Evolutionary conservation across 2,113 vertebrate genomes (phyloP), one percentile per base, ranked within the genome.

Genomic region (Micronycteris hirsuta): DNA sequence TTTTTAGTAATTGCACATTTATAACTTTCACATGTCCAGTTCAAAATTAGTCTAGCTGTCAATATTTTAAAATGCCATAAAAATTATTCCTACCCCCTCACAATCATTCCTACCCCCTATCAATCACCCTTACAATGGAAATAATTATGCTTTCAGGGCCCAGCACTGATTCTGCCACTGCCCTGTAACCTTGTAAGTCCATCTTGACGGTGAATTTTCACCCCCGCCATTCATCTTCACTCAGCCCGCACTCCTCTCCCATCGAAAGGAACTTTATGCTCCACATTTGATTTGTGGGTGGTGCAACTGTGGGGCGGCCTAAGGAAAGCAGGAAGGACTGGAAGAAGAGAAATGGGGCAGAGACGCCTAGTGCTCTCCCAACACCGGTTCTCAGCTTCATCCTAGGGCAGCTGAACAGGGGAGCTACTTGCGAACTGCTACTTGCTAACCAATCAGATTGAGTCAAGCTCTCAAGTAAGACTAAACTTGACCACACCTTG

Each of bases 1-100:
- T 96, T 97, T 96, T 97, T 97, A 96, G 95, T 89, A 91, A 96
- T 26, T 82, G 56, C n/a, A 89, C 45, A 94, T 74, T 92, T 91
- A 77, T 77, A 91, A 89, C 38, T 65, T 91, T 83, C 70, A 95
- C 86, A 93, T 61, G 89, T 80, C 83, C 70, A 78, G 47, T 43
- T 92, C 81, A 94, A 94, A 94, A 94, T 81, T 43, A 93, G 90
- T 41, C 56, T 47, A 83, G 76, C 74, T 77, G 78, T 52, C 63
- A 89, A 61, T 63, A 22, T 92, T 65, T 36, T 63, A 36, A 92
- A 91, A 85, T 56, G 70, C 12, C 58, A 89, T 52, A 54, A 81
- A 89, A 77, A 41, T 28, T 49, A 15, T 45, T 33, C 22, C 22
- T 43, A 26, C 33, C n/a, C n/a, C 45, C 13, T 28, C 22, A 71